Percentiles rank a stretch among this genome's conserved stretches.
These are phyloP conservation scores for Ctenopoma multispine DNA, from an alignment of 2,797 vertebrate genomes.

Conservation along the genomic window DNA sequence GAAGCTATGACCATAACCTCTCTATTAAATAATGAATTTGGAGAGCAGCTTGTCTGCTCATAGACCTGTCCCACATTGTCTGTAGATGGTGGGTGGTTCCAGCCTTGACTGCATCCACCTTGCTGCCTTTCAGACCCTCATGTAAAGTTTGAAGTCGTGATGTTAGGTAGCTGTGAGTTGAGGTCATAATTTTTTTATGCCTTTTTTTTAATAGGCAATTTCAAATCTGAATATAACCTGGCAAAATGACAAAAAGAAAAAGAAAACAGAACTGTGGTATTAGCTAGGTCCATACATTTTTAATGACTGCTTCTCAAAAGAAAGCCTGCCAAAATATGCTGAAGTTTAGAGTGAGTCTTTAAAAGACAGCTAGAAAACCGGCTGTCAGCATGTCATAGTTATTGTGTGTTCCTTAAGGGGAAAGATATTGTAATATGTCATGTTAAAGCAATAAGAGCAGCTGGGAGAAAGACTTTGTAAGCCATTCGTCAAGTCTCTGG, in stretches of 20 bases:
- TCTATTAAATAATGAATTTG: constrained; percentile 68
- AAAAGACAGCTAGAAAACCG: constrained; percentile 20
- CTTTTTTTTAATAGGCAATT: background rate
- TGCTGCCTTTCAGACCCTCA: constrained; percentile 20
- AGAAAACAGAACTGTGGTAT: background rate
- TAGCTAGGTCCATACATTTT: constrained; percentile 2
- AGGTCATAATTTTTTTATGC: constrained; percentile 3
- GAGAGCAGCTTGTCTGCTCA: constrained; percentile 32
- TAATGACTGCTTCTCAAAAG: constrained; percentile 11
- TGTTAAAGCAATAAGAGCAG: constrained; percentile 31
- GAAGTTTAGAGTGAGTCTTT: constrained; percentile 19
- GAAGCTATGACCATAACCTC: constrained; percentile 54
- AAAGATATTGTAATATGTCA: constrained; percentile 23
- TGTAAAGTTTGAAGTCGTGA: constrained; percentile 54
- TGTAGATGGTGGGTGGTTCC: constrained; percentile 2
- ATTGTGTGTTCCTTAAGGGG: constrained; percentile 7
- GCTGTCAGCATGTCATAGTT: constrained; percentile 37
- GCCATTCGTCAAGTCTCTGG: constrained; percentile 18
- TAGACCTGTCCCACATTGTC: constrained; percentile 28
- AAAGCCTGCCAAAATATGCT: background rate
- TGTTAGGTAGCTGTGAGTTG: background rate
- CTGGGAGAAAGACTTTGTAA: constrained; percentile 37
- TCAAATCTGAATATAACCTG: constrained; percentile 7
- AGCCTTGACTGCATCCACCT: constrained; percentile 7
- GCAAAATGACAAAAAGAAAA: background rate